Base-by-base conservation (phyloP, 1,140 invertebrate species). In the Hyles euphorbiae region DNA sequence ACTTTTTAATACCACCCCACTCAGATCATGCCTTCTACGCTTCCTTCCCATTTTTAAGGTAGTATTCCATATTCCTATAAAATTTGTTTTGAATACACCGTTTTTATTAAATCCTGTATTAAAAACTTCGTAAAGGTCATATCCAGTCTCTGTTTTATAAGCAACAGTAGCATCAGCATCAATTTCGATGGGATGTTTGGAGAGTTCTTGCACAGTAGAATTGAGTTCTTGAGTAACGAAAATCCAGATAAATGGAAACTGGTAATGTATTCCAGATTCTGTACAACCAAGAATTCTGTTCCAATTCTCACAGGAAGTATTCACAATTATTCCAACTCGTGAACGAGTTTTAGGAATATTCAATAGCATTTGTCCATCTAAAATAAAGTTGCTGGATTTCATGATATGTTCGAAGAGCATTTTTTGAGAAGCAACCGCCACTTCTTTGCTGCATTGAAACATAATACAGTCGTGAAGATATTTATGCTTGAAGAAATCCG, bases 1-100 rank as follows among this genome's bases (percentile, higher is more conserved):
- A 36, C 68, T 71, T 69, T 75, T 81, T n/a, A 89, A 43, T 5
- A 74, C 55, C 0, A 87, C 70, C 1, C 87, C 83, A n/a, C 60
- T 74, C 56, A 89, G 57, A 61, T 80, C 45, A n/a, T 34, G 58
- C 5, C 54, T 67, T 56, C 79, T 72, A 33, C 56, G 58, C 4
- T 47, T 51, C 4, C 55, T 22, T 5, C 56, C 60, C 5, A 77
- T 44, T 61, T 67, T 48, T 34, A 81, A 55, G 34, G 56, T 55
- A n/a, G 60, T 47, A 68, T 77, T 57, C 69, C 70, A 79, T 32
- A 58, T 47, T 2, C 80, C 81, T 5, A 82, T 43, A 56, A 70
- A 11, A 5, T 53, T 58, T 0, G 79, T 59, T n/a, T 67, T 52
- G 46, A 77, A 72, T 9, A 34, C 60, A 3, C 81, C 78, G 34